Base-by-base conservation (phyloP, 2,797 vertebrate genomes). In the Anguilla anguilla region DNA sequence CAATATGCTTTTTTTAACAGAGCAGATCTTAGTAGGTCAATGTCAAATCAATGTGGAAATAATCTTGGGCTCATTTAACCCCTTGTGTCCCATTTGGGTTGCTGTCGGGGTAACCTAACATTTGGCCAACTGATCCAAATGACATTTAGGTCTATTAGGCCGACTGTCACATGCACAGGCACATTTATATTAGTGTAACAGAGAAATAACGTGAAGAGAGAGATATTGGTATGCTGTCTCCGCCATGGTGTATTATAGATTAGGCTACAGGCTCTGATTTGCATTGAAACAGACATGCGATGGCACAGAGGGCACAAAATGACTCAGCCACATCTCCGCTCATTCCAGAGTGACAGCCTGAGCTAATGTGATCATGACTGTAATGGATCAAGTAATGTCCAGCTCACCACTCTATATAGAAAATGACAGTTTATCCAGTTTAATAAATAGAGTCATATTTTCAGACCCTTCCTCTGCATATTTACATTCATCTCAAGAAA, bases 381-480 rank as follows among this genome's bases (percentile, higher is more conserved):
- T 84, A 74, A 87, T 87, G 83, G 86, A 87, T 67, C 28, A 64
- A 87, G 46, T 57, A 59, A 84, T 87, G 82, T 74, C 87, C 87
- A 55, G 6, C 61, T 72, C 57, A 61, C 11, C n/a, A 55, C 82
- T 67, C 39, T 64, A 86, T 19, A 89, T 77, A 67, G 59, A 89
- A 86, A 86, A 72, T 83, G 79, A 84, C 79, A 86, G 79, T 59
- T 61, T 83, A 86, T 49, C 83, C 53, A 51, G 61, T 19, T 59
- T 86, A 83, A 86, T 82, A 89, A 86, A 64, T 35, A 86, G 61
- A 69, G 85, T 84, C 59, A 83, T 84, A 72, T 43, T 84, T 84
- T 31, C 85, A 72, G 49, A 13, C 69, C 6, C 64, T n/a, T 13
- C n/a, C 64, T 72, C 43, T 49, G 46, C 22, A 51, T 51, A 51